These are phyloP conservation scores for Sympetrum striolatum DNA, from an alignment of 2,888 invertebrate species.

Conservation along the genomic window DNA sequence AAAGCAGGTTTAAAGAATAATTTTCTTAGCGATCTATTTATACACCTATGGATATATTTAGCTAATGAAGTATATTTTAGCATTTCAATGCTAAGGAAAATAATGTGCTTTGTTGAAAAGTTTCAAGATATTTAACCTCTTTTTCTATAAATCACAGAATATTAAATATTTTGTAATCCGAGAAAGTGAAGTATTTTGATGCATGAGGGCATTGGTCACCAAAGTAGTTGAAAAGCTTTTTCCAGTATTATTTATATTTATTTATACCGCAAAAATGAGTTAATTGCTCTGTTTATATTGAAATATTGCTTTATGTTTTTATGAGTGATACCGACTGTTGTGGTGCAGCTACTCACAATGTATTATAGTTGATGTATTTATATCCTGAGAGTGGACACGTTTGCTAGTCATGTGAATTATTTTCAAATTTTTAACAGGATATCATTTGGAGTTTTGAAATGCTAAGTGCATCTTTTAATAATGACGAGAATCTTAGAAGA, in stretches of 20 bases:
- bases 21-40: background rate
- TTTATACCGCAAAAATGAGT: conserved; percentile 2
- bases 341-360: no score
- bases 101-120: background rate
- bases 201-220: background rate
- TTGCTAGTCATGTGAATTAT: background rate
- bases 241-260: conserved; percentile 48
- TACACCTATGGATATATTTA: background rate
- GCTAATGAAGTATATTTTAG: background rate
- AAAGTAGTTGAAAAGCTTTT: background rate
- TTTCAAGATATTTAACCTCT: background rate
- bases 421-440: background rate
- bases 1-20: background rate
- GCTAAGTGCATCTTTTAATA: background rate
- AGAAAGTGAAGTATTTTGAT: background rate
- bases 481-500: background rate
- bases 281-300: background rate
- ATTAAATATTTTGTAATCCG: background rate
- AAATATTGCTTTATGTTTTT: background rate
- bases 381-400: background rate
- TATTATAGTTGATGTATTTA: background rate
- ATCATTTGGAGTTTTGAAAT: background rate
- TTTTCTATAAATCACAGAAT: background rate
- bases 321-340: no score
- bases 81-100: background rate